Conservation (phyloP, 2,113 vertebrate species). For the Thinocorus orbignyianus region DNA sequence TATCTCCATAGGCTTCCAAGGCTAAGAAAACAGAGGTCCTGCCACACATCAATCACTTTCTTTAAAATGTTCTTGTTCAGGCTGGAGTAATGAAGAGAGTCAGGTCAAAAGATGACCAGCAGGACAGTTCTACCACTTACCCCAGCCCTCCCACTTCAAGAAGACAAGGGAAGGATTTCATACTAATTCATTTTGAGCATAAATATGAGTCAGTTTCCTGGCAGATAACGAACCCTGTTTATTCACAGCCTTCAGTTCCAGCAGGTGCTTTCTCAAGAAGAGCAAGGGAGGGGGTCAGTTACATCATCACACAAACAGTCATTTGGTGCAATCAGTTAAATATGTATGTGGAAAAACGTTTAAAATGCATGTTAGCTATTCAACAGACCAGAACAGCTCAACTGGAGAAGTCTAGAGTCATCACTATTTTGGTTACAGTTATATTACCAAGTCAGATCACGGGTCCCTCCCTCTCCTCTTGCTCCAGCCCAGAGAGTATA, state of each 20-base stretch:
- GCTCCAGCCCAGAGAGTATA: neutral
- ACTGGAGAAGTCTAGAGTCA: constrained; percentile 27
- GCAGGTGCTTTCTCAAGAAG: constrained; percentile 62
- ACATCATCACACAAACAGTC: constrained; percentile 43
- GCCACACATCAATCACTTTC: neutral
- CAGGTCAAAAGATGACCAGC: neutral
- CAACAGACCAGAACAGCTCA: constrained; percentile 38
- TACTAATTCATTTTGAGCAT: constrained; percentile 43
- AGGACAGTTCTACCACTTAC: neutral
- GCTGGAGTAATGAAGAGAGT: neutral
- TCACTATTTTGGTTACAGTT: constrained; percentile 14
- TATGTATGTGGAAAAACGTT: constrained; percentile 28
- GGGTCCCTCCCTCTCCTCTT: neutral
- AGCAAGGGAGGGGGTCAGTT: constrained; percentile 48
- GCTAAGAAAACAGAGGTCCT: neutral
- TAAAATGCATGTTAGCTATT: constrained; percentile 37
- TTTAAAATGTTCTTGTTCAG: neutral
- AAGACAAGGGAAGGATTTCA: constrained; percentile 50
- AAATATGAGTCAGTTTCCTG: constrained; percentile 68
- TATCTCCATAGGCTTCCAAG: neutral
- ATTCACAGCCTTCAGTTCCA: constrained; percentile 47
- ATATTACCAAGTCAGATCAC: neutral
- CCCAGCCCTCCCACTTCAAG: constrained; percentile 1
- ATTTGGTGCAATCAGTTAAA: constrained; percentile 53
- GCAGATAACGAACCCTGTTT: constrained; percentile 43